Evolutionary conservation across 2,113 vertebrate species (phyloP), one percentile per base, ranked within the genome.

Genomic region (Gallinago jamesoni): DNA sequence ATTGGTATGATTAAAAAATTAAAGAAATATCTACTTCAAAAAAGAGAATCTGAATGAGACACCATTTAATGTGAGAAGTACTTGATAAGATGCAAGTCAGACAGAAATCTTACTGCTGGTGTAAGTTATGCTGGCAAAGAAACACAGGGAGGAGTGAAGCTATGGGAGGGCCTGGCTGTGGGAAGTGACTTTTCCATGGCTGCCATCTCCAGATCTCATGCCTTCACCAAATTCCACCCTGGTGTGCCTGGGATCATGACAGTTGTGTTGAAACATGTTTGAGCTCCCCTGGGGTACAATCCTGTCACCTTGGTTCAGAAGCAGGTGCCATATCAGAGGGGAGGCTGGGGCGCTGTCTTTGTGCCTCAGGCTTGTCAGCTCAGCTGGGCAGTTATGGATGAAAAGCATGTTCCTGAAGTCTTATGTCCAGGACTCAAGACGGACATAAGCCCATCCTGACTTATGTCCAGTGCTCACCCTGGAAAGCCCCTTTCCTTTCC

Each of bases 251-350:
- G 31, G 43, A 19, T 45, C 11, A 2, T 69, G 63, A 21, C 55
- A 35, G 43, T 37, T n/a, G 19, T 19, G 5, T 2, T 48, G 39
- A 59, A 76, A 72, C 0, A 0, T 31, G 4, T 41, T 13, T 72
- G 72, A 79, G 22, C 15, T 80, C 28, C 28, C 33, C 28, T 21
- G 20, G 33, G 43, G 25, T 25, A 47, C 15, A 22, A 6, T 73
- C 35, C 48, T 43, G 33, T 33, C 43, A 47, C n/a, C 48, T 80
- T 0, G 0, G 10, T n/a, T 76, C 53, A 67, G 66, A 67, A 77
- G 50, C 60, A 82, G 52, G 33, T 52, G 7, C 47, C 16, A 1
- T 16, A 21, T 4, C 7, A 9, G 27, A 67, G 52, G 50, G 41
- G 30, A 75, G 24, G n/a, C 19, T 41, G 52, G 9, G 17, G 9